Evolutionary conservation across 1,140 invertebrate species (phyloP).

Genomic region (Macrobrachium nipponense): DNA sequence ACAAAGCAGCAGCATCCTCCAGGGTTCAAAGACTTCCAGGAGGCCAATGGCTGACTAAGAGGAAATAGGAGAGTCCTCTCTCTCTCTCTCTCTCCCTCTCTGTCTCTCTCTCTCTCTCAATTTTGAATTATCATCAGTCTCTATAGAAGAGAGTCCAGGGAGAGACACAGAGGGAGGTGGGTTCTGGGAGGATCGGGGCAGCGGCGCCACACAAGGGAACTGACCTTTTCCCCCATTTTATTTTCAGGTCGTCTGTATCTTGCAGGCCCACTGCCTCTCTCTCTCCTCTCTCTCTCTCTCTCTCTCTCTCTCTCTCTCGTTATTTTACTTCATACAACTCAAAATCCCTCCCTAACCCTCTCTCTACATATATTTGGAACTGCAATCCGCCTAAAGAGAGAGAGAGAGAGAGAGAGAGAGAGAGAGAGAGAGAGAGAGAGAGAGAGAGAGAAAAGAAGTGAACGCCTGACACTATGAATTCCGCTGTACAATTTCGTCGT

Average conservation of each 20-base stretch:
- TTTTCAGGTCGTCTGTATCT: not conserved
- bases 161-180: not conserved
- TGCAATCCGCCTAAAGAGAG: no score
- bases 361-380: conserved; percentile 2
- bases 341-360: not conserved
- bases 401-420: no score
- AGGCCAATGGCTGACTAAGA: not conserved
- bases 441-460: no score
- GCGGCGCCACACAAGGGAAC: not conserved
- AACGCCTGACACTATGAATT: no score
- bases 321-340: not conserved
- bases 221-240: not conserved
- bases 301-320: conserved; percentile 20
- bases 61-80: not conserved
- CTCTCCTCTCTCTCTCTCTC: conserved; percentile 21
- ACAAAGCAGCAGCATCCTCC: not conserved
- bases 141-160: not conserved
- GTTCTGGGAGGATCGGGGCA: not conserved
- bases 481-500: no score
- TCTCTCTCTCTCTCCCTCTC: not conserved
- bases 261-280: not conserved
- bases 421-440: no score
- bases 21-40: not conserved
- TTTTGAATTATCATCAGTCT: not conserved
- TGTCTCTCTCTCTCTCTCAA: conserved; percentile 2